Evolutionary conservation across 23 tunicate species (phyloP).

Genomic region (Ascidia mentula): DNA sequence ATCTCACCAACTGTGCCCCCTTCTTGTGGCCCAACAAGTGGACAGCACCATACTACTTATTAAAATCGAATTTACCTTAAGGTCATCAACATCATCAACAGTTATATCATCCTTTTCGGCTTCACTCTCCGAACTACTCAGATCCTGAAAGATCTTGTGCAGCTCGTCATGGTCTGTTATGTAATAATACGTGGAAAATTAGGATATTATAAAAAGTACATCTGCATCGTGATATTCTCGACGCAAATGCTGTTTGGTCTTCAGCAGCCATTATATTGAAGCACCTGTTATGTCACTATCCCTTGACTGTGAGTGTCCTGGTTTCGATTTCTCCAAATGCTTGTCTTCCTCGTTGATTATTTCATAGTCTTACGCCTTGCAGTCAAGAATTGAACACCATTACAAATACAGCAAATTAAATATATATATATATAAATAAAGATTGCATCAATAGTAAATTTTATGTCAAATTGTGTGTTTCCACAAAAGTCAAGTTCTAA

Average conservation of each 20-base stretch:
- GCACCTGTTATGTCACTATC: conserved; percentile 42
- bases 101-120: conserved; percentile 65
- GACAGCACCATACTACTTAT: no score
- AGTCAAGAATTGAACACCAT: neutral
- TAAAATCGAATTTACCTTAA: no score
- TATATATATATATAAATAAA: no score
- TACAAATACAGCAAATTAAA: no score
- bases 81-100: conserved; percentile 62
- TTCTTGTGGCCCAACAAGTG: no score
- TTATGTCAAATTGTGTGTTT: neutral
- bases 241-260: no score
- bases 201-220: neutral
- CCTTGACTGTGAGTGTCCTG: conserved; percentile 25
- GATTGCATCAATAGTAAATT: neutral
- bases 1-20: no score
- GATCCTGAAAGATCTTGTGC: conserved; percentile 73
- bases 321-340: conserved; percentile 31
- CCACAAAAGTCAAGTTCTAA: neutral
- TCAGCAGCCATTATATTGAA: no score
- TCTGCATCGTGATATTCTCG: neutral
- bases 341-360: conserved; percentile 74
- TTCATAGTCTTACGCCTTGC: conserved; percentile 35
- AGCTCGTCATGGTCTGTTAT: conserved; percentile 71
- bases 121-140: conserved; percentile 81
- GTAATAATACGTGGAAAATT: neutral